Evolutionary conservation across 2,797 vertebrate genomes (phyloP).

Genomic region (Falco naumanni): DNA sequence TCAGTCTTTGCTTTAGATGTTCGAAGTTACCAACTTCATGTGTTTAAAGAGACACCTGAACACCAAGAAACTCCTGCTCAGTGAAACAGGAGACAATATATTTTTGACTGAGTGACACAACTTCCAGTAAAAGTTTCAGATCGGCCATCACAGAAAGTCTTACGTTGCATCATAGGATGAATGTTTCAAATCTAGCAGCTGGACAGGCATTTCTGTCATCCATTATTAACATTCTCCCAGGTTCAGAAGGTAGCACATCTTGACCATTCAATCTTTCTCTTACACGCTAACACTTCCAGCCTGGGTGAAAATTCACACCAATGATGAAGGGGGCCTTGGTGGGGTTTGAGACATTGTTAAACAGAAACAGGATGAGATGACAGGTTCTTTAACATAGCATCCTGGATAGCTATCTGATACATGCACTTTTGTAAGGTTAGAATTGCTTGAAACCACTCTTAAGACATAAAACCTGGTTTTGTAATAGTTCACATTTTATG

Average conservation of each 20-base stretch:
- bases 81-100: neutral
- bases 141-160: neutral
- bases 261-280: neutral
- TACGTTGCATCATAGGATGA: neutral
- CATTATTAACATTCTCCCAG: neutral
- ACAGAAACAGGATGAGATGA: neutral
- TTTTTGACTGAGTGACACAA: neutral
- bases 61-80: neutral
- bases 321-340: neutral
- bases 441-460: neutral
- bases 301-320: neutral
- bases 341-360: neutral
- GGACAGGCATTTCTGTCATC: neutral
- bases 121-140: neutral
- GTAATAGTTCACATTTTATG: neutral
- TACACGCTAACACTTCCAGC: neutral
- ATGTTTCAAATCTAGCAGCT: neutral
- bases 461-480: neutral
- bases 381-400: neutral
- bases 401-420: neutral
- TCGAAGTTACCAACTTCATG: neutral
- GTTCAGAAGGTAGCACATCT: neutral
- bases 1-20: neutral
- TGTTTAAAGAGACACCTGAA: neutral
- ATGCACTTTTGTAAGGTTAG: neutral